Conservation (phyloP, 2,113 vertebrate genomes). For the Plotosus lineatus region DNA sequence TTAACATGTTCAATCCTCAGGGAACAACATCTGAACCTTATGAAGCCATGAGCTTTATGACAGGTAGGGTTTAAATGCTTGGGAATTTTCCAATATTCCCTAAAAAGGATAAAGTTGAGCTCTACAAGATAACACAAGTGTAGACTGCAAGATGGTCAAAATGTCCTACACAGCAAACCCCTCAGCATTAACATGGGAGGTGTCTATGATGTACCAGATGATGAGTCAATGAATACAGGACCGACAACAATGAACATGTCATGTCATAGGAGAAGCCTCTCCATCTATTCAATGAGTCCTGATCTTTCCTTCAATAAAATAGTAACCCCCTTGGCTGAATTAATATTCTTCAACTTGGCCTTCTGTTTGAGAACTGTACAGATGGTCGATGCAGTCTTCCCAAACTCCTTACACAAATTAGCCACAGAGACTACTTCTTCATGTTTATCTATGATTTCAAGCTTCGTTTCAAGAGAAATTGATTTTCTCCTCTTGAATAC, state of each 20-base stretch:
- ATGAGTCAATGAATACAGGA: background rate
- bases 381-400: too few species aligned
- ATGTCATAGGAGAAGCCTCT: background rate
- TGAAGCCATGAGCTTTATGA: background rate
- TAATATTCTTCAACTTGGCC: too few species aligned
- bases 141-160: background rate
- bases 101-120: background rate
- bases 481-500: too few species aligned
- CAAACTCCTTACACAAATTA: too few species aligned
- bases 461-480: too few species aligned
- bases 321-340: too few species aligned
- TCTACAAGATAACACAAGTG: conserved; percentile 8
- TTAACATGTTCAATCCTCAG: background rate
- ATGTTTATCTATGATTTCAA: too few species aligned
- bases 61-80: background rate
- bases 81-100: background rate
- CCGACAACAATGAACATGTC: background rate
- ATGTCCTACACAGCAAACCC: background rate
- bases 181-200: background rate
- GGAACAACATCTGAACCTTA: background rate
- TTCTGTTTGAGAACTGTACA: too few species aligned
- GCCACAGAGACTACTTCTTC: too few species aligned
- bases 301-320: too few species aligned
- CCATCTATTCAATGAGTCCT: too few species aligned
- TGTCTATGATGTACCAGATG: background rate